Evolutionary conservation across 2,888 invertebrate species (phyloP).

Genomic region (Dendrolimus houi): DNA sequence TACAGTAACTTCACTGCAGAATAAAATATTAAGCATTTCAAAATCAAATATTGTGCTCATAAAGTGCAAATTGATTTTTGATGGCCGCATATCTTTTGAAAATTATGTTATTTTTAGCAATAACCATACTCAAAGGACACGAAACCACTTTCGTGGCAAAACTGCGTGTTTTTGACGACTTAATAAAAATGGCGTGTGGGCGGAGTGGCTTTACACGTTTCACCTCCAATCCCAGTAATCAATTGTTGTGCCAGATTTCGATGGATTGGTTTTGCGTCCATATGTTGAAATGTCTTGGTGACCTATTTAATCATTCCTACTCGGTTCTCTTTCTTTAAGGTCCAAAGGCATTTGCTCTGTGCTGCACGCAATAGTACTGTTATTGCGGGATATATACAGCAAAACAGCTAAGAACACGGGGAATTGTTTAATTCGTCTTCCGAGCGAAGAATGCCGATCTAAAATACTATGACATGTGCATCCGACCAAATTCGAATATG

Average conservation of each 20-base stretch:
- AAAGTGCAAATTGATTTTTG: too few species aligned
- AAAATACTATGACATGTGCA: too few species aligned
- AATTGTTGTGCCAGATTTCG: conserved; percentile 28
- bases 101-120: not conserved
- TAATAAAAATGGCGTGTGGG: conserved; percentile 38
- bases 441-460: too few species aligned
- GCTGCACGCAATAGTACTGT: too few species aligned
- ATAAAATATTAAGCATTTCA: too few species aligned
- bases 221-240: conserved; percentile 32
- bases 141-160: not conserved
- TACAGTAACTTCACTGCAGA: too few species aligned
- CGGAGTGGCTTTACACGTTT: conserved; percentile 36
- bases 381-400: too few species aligned
- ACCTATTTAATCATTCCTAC: not conserved
- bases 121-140: not conserved
- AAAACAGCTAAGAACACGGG: too few species aligned
- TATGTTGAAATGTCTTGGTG: not conserved
- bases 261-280: not conserved
- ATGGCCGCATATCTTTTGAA: not conserved
- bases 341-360: too few species aligned
- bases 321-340: not conserved
- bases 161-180: conserved; percentile 24
- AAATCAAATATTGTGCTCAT: too few species aligned
- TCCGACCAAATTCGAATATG: too few species aligned
- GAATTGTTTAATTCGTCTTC: too few species aligned